A percentile compares a stretch with the other conserved stretches of the same genome.
phyloP scores from a whole-genome alignment of 2,888 invertebrate species.

The Heteropelma amictum region DNA sequence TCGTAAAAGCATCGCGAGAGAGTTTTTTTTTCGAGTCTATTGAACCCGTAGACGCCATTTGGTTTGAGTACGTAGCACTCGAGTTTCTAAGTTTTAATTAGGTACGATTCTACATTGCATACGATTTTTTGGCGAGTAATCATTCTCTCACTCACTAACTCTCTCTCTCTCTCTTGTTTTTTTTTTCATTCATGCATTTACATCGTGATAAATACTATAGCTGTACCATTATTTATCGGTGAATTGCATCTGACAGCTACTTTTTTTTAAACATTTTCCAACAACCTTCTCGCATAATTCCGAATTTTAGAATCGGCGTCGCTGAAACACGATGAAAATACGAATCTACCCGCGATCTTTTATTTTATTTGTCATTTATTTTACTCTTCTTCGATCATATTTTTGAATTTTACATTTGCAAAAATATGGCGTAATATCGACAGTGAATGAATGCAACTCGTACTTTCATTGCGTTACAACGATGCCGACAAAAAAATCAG shows the following conservation, averaged over 20 bases:
- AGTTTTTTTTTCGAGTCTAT: slow-evolving; percentile 9
- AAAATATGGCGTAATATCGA: too few species aligned
- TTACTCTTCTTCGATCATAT: too few species aligned
- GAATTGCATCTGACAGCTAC: too few species aligned
- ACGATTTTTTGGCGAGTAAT: slow-evolving; percentile 18
- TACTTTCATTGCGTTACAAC: too few species aligned
- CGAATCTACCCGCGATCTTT: too few species aligned
- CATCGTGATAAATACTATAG: background rate
- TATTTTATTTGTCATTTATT: too few species aligned
- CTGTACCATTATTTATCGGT: background rate
- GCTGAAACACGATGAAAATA: too few species aligned
- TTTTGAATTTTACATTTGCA: too few species aligned
- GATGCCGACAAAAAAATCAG: background rate
- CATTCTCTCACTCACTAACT: background rate
- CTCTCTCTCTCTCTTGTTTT: background rate
- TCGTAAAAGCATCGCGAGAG: background rate
- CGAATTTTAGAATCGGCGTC: background rate
- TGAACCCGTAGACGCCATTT: slow-evolving; percentile 9
- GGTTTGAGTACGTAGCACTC: slow-evolving; percentile 31
- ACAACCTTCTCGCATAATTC: background rate
- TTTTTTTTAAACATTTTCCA: slow-evolving; percentile 14
- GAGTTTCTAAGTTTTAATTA: slow-evolving; percentile 27
- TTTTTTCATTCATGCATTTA: background rate
- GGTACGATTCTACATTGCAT: slow-evolving; percentile 31
- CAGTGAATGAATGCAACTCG: too few species aligned